Percentiles rank a stretch among this genome's conserved stretches.
These are phyloP conservation scores for Drymonia ruficornis DNA, from an alignment of 2,888 invertebrate genomes.

Conservation along the genomic window DNA sequence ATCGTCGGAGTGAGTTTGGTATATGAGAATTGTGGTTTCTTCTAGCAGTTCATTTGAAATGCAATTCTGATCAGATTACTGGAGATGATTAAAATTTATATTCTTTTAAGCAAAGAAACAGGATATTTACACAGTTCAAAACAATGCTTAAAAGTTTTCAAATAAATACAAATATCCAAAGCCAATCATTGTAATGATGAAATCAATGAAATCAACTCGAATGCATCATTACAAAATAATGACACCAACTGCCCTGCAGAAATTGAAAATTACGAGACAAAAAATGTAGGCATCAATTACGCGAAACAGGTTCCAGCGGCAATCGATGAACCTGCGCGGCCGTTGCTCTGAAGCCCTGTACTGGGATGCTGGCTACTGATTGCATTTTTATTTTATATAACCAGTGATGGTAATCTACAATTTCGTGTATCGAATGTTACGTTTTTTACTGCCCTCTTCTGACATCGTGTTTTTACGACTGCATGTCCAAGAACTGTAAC, in stretches of 20 bases:
- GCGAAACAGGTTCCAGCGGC: constrained; percentile 60
- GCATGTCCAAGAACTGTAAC: constrained; percentile 7
- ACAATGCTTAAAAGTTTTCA: too few species aligned
- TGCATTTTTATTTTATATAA: constrained; percentile 43
- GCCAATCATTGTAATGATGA: neutral
- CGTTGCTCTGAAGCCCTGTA: constrained; percentile 53
- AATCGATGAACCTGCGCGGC: constrained; percentile 49
- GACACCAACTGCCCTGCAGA: constrained; percentile 26
- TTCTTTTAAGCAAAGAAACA: too few species aligned
- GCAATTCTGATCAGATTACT: too few species aligned
- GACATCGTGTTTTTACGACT: constrained; percentile 3
- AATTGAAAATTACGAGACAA: constrained; percentile 39
- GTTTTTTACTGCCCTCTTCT: neutral
- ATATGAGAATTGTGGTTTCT: neutral
- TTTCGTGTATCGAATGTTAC: constrained; percentile 6
- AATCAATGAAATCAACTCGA: neutral
- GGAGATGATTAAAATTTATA: too few species aligned
- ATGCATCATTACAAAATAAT: constrained; percentile 2
- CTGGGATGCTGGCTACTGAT: constrained; percentile 41
- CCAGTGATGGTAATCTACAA: constrained; percentile 28
- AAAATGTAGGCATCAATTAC: constrained; percentile 46
- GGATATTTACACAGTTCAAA: too few species aligned
- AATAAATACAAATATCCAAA: neutral
- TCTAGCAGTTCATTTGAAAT: neutral
- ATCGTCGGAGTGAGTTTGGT: neutral